A percentile compares a stretch with the other conserved stretches of the same genome.
These are phyloP conservation scores for Pyrgus malvae DNA, from an alignment of 2,888 invertebrate genomes.

Conservation along the genomic window DNA sequence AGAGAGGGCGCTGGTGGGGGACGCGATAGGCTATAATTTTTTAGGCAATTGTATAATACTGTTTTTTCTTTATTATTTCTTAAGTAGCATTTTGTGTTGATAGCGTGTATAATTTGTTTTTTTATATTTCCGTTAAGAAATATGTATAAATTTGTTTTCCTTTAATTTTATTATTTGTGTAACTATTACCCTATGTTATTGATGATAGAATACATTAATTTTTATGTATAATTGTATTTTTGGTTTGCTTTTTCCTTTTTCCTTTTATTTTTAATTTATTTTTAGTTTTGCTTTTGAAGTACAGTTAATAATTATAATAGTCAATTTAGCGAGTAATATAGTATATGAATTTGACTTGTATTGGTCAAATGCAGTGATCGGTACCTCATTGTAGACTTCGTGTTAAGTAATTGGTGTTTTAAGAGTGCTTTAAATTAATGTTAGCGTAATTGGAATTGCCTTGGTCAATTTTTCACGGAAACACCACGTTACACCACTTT, in stretches of 20 bases:
- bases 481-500: constrained; percentile 24
- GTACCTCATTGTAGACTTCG: constrained; percentile 28
- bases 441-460: constrained; percentile 44
- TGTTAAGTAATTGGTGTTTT: constrained; percentile 8
- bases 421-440: constrained; percentile 42
- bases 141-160: constrained; percentile 81
- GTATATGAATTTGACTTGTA: constrained; percentile 14
- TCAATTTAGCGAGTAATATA: constrained; percentile 35
- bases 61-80: constrained; percentile 64
- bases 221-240: constrained; percentile 78
- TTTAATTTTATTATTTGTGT: constrained; percentile 81
- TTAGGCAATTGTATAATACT: constrained; percentile 77
- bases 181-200: constrained; percentile 79
- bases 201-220: constrained; percentile 81
- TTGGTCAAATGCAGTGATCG: constrained; percentile 11
- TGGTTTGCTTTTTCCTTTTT: constrained; percentile 58
- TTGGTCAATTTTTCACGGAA: constrained; percentile 39
- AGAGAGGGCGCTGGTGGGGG: constrained; percentile 51
- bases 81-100: constrained; percentile 74
- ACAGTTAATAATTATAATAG: constrained; percentile 29
- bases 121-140: constrained; percentile 77
- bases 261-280: constrained; percentile 35
- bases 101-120: constrained; percentile 79
- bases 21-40: constrained; percentile 59
- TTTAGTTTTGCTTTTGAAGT: not conserved